phyloP scores from a whole-genome alignment of 2,113 vertebrate species.

The Centropus bengalensis region DNA sequence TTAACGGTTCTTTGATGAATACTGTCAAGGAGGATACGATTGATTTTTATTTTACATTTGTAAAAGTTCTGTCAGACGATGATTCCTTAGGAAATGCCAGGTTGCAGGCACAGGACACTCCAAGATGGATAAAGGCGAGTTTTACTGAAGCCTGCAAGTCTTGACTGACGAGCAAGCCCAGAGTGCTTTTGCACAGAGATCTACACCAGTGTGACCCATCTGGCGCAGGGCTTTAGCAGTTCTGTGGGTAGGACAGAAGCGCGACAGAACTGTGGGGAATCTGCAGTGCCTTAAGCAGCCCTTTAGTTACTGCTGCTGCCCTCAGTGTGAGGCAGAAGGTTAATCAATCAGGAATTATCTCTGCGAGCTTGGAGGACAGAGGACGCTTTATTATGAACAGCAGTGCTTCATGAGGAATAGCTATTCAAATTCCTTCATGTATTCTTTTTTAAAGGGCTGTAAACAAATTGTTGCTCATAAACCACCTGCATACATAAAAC shows the following conservation, averaged over 20 bases:
- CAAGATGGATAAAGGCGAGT: too few species aligned
- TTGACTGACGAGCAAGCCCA: neutral
- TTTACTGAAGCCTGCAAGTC: neutral
- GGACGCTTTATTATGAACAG: neutral
- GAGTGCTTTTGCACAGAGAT: neutral
- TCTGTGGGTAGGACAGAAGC: neutral
- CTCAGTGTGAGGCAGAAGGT: neutral
- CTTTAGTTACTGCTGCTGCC: neutral
- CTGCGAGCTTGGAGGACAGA: neutral
- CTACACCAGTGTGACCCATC: neutral
- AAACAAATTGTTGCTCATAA: constrained; percentile 37
- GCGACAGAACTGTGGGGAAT: accelerated
- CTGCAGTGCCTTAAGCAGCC: neutral
- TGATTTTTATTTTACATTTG: neutral
- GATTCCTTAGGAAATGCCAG: neutral
- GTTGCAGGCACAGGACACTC: accelerated
- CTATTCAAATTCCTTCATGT: neutral
- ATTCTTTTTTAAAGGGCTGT: neutral
- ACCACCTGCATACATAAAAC: neutral
- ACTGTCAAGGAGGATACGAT: neutral
- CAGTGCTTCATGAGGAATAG: neutral
- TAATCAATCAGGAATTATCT: neutral
- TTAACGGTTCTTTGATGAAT: neutral
- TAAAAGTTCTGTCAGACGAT: neutral
- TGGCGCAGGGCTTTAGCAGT: neutral